A percentile compares a stretch with the other conserved stretches of the same genome.
Conservation (phyloP, 2,888 invertebrate genomes). For the Catocala sponsa region DNA sequence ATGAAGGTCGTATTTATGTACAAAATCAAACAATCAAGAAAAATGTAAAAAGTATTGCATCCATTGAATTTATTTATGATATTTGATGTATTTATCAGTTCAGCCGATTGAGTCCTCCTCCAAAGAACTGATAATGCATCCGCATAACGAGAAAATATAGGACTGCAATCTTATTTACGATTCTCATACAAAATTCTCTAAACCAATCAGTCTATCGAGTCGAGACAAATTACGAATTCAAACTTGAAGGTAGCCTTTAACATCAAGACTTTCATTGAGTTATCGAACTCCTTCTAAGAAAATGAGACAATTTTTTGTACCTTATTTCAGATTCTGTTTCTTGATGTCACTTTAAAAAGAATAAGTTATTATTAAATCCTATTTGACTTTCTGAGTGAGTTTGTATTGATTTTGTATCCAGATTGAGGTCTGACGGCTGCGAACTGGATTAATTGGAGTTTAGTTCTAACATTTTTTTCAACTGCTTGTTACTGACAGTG, state of each 20-base stretch:
- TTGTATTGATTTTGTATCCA: conserved; percentile 17
- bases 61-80: no score
- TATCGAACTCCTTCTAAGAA: conserved; percentile 58
- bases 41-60: no score
- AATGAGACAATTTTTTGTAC: conserved; percentile 57
- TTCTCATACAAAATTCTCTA: conserved; percentile 39
- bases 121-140: conserved; percentile 20
- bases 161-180: conserved; percentile 41
- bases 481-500: not conserved
- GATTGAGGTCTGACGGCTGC: not conserved
- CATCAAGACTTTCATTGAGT: conserved; percentile 60
- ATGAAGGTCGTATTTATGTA: no score
- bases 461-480: not conserved
- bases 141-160: conserved; percentile 23
- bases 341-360: conserved; percentile 36
- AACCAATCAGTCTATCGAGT: conserved; percentile 56
- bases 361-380: conserved; percentile 32
- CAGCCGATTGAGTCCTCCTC: no score
- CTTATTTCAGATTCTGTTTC: conserved; percentile 60
- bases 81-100: no score
- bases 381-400: conserved; percentile 26
- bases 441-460: conserved; percentile 5
- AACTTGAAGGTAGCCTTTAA: conserved; percentile 50
- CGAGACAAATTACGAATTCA: conserved; percentile 53
- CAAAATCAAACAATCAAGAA: no score